Base-by-base conservation (phyloP, 2,113 vertebrate species). In the Istiophorus platypterus region DNA sequence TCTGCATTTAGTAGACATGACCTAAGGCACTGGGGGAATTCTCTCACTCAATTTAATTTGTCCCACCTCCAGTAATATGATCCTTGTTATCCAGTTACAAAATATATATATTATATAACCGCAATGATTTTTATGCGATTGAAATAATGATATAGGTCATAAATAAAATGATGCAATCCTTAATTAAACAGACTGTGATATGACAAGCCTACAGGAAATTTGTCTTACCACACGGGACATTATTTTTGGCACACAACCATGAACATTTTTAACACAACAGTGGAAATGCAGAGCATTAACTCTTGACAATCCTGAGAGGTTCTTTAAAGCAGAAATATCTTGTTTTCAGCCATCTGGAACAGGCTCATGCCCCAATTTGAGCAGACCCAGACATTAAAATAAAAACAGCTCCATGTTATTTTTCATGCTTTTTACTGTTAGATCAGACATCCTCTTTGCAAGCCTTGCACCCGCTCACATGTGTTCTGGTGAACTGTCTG, bases 161-260 rank as follows among this genome's bases (percentile, higher is more conserved):
- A 88, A 80, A 89, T 82, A 77, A 93, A 94, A 95, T 61, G 77
- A 92, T 88, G 90, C 89, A 91, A 93, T 90, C 82, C 85, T 92
- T 8, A 34, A 51, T 68, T 45, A 47, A 13, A 84, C 71, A 13
- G 51, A 66, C 56, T 27, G 45, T 27, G 45, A 82, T 63, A 22
- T 12, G 45, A 77, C 2, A 67, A 41, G 59, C 31, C 5, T 39
- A 6, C 4, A n/a, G 10, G 34, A 41, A 65, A 42, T 31, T 5
- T 31, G 6, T 54, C 39, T 41, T 24, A 18, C 11, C 24, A 61
- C 52, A 51, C 0, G 18, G 12, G 10, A 6, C 11, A 5, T 76
- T 27, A 54, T 73, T 63, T 57, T 47, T 75, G 27, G 17, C 26
- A 27, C 20, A 45, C 2, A 29, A 24, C 15, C n/a, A 13, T 24